A percentile compares a stretch with the other conserved stretches of the same genome.
Evolutionary conservation across 2,113 vertebrate species (phyloP).

Genomic region (Mesocricetus auratus): DNA sequence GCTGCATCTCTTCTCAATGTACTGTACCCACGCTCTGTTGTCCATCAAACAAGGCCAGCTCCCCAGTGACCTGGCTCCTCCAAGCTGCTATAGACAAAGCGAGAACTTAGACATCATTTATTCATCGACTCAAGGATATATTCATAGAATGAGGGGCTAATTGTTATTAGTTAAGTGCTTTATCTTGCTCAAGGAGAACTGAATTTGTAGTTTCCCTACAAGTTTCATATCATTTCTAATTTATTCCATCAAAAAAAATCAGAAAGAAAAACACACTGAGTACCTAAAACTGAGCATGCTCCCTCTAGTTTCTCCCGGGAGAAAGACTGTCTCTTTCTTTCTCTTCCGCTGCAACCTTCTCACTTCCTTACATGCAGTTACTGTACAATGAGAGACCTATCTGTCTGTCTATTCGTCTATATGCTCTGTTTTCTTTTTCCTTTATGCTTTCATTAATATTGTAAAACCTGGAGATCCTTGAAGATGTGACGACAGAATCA

Average conservation of each 20-base stretch:
- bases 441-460: background rate
- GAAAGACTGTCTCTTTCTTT: background rate
- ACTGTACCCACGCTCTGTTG: background rate
- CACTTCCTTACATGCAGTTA: background rate
- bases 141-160: background rate
- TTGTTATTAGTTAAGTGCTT: constrained; percentile 23
- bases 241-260: background rate
- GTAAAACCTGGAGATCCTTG: background rate
- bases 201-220: background rate
- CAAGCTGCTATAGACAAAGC: background rate
- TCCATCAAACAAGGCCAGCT: background rate
- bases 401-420: background rate
- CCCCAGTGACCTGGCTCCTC: background rate
- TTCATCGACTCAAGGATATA: constrained; percentile 41
- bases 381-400: background rate
- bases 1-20: background rate
- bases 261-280: background rate
- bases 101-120: background rate
- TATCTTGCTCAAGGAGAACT: background rate
- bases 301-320: background rate
- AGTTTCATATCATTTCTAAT: constrained; percentile 24
- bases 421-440: background rate
- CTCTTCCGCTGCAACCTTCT: background rate
- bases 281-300: background rate
- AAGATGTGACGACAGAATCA: background rate